These are phyloP conservation scores for Lordiphosa fenestrarum DNA, from an alignment of 2,888 invertebrate species.

Conservation along the genomic window DNA sequence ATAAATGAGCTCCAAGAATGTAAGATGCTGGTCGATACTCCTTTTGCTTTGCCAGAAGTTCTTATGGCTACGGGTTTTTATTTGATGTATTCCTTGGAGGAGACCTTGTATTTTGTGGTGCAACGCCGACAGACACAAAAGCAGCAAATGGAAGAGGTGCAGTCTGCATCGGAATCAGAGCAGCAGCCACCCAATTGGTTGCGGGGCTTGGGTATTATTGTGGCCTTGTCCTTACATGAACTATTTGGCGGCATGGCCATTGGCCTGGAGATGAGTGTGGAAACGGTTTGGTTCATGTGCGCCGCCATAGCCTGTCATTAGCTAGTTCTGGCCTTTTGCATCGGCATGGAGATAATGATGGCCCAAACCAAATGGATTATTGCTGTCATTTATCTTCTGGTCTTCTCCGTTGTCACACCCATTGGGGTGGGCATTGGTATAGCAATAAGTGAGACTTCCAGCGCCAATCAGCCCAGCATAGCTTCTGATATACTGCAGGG, in stretches of 20 bases:
- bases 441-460: constrained; percentile 85
- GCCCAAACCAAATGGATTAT: constrained; percentile 85
- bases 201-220: constrained; percentile 88
- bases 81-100: constrained; percentile 89
- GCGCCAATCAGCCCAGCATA: constrained; percentile 83
- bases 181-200: constrained; percentile 80
- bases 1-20: constrained; percentile 83
- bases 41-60: constrained; percentile 86
- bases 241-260: constrained; percentile 93
- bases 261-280: constrained; percentile 85
- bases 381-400: constrained; percentile 85
- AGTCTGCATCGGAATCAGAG: constrained; percentile 7
- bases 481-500: constrained; percentile 86
- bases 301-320: constrained; percentile 92
- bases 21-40: constrained; percentile 80
- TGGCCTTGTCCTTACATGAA: constrained; percentile 92
- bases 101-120: constrained; percentile 87
- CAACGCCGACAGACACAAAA: constrained; percentile 78
- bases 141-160: constrained; percentile 1
- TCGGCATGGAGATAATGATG: constrained; percentile 90
- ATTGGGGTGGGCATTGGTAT: constrained; percentile 86
- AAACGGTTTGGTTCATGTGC: constrained; percentile 88
- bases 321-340: constrained; percentile 92
- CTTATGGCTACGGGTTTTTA: constrained; percentile 89
- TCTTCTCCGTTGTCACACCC: constrained; percentile 91